These are phyloP conservation scores for Gnathonemus longibarbis DNA, from an alignment of 2,113 vertebrate species.

Conservation along the genomic window DNA sequence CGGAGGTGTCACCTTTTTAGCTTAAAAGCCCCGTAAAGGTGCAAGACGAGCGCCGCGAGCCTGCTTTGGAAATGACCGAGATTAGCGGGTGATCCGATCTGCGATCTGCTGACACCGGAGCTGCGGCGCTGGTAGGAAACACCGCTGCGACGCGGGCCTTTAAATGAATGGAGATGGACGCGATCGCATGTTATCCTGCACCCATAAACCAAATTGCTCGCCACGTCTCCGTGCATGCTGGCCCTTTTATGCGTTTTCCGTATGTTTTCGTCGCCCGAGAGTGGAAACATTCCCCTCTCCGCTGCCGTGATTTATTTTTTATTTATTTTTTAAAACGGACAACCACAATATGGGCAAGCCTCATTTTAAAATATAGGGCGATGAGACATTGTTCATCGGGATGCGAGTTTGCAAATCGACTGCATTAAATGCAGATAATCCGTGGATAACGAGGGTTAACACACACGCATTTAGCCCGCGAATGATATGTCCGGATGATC, in stretches of 20 bases:
- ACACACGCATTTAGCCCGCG: neutral
- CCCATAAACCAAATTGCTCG: neutral
- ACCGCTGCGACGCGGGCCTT: constrained; percentile 42
- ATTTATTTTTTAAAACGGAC: neutral
- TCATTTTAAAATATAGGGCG: neutral
- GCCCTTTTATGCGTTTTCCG: neutral
- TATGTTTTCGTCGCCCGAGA: neutral
- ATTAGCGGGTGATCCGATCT: constrained; percentile 36
- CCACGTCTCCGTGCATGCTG: constrained; percentile 5
- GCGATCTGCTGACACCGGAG: constrained; percentile 32
- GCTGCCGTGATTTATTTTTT: neutral
- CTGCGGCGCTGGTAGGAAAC: constrained; percentile 45
- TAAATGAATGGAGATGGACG: constrained; percentile 22
- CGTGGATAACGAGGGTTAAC: neutral
- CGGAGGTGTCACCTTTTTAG: neutral
- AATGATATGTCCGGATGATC: neutral
- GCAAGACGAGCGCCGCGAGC: neutral
- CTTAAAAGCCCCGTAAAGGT: neutral
- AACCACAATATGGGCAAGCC: neutral
- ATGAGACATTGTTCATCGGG: neutral
- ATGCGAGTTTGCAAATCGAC: neutral
- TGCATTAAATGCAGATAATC: neutral
- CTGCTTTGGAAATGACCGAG: constrained; percentile 23
- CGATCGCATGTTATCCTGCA: neutral
- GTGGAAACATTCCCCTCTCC: neutral